These are phyloP conservation scores for Notospermus geniculatus DNA, from an alignment of 1,140 invertebrate species.

Conservation along the genomic window DNA sequence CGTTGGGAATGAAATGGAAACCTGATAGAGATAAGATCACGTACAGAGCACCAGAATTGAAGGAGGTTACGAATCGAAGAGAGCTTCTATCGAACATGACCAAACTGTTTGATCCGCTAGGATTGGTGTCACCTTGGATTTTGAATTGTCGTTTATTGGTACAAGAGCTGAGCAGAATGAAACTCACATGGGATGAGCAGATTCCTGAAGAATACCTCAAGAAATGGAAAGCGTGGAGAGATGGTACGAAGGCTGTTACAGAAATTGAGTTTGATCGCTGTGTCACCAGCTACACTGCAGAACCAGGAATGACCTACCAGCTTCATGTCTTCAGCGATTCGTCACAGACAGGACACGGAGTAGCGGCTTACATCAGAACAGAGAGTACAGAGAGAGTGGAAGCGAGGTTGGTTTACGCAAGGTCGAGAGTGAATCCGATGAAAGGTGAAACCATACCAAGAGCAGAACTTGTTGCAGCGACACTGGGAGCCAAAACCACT, in stretches of 20 bases:
- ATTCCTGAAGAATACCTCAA: conserved; percentile 4
- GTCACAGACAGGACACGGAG: conserved; percentile 5
- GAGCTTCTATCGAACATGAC: conserved; percentile 5
- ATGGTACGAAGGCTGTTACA: neutral
- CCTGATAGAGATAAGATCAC: neutral
- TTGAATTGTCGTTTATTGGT: neutral
- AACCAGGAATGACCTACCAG: neutral
- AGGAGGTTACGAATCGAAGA: neutral
- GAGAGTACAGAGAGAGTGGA: neutral
- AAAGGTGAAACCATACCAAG: conserved; percentile 8
- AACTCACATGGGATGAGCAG: neutral
- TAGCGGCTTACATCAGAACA: neutral
- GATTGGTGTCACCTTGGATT: conserved; percentile 5
- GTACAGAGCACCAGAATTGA: conserved; percentile 6
- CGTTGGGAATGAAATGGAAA: conserved; percentile 10
- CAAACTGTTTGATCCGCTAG: conserved; percentile 8
- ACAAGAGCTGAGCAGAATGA: neutral
- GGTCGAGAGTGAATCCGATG: neutral
- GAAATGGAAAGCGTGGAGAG: neutral
- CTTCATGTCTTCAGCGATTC: conserved; percentile 7
- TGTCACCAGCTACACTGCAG: conserved; percentile 3
- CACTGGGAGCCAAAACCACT: neutral
- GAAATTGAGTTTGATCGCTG: conserved; percentile 1
- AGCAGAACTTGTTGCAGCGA: conserved; percentile 5
- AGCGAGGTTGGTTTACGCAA: neutral